phyloP scores from a whole-genome alignment of 2,888 invertebrate genomes.

The Linyphia triangularis region DNA sequence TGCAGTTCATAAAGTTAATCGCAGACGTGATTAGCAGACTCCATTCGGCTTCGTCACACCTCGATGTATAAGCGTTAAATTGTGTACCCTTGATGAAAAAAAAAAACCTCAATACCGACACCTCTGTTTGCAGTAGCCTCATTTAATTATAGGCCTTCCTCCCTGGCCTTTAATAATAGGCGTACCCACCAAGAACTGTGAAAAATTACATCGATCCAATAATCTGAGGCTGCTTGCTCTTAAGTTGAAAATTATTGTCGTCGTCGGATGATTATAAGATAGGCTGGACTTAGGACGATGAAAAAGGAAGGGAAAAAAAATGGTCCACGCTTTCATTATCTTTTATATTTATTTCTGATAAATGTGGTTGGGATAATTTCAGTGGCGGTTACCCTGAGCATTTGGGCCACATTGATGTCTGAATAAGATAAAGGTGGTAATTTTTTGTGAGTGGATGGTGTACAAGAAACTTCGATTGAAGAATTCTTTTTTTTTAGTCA shows the following conservation, averaged over 20 bases:
- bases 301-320: no score
- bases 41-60: background rate
- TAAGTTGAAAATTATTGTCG: constrained; percentile 64
- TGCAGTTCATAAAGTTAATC: constrained; percentile 20
- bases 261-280: constrained; percentile 46
- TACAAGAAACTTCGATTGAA: background rate
- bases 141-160: constrained; percentile 65
- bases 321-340: constrained; percentile 21
- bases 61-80: background rate
- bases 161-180: constrained; percentile 59
- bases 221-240: constrained; percentile 51
- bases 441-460: background rate
- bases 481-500: background rate
- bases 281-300: constrained; percentile 29
- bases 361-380: constrained; percentile 48
- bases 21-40: background rate
- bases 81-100: constrained; percentile 12
- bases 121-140: constrained; percentile 72
- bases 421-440: constrained; percentile 47
- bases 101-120: constrained; percentile 13
- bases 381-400: constrained; percentile 29
- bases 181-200: constrained; percentile 58
- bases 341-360: constrained; percentile 36
- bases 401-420: constrained; percentile 61
- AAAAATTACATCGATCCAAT: constrained; percentile 59